Conservation (phyloP, 2,888 invertebrate species). For the Zaprionus lineosus region DNA sequence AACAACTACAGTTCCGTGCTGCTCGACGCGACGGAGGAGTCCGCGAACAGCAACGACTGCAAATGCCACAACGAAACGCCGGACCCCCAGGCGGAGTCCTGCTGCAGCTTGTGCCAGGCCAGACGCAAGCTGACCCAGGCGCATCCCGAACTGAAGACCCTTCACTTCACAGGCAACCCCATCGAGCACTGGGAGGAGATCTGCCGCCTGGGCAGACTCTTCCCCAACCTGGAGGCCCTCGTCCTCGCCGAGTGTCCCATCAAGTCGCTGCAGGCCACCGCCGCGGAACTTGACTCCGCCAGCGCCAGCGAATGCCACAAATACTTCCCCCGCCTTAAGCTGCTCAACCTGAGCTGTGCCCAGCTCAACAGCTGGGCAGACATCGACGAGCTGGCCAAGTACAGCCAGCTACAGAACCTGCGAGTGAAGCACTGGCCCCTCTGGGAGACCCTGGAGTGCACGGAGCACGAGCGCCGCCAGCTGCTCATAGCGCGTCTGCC, state of each 20-base stretch:
- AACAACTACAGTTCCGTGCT: conserved; percentile 93
- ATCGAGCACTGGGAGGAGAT: conserved; percentile 93
- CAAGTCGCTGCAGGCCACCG: conserved; percentile 83
- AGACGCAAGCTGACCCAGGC: conserved; percentile 72
- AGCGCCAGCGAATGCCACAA: conserved; percentile 79
- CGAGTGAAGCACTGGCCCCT: conserved; percentile 89
- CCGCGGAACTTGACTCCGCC: conserved; percentile 83
- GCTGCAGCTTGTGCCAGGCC: conserved; percentile 36
- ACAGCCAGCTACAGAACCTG: conserved; percentile 92
- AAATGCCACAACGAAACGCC: conserved; percentile 16
- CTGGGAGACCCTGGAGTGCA: conserved; percentile 91
- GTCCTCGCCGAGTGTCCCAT: conserved; percentile 94
- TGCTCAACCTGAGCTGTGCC: conserved; percentile 93
- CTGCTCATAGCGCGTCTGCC: conserved; percentile 94
- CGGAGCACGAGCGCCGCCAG: conserved; percentile 94
- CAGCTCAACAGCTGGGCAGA: conserved; percentile 93
- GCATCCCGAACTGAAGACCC: conserved; percentile 88
- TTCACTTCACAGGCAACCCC: conserved; percentile 94
- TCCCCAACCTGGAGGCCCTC: conserved; percentile 92
- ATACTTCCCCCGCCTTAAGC: conserved; percentile 84
- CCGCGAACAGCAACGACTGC: conserved; percentile 26
- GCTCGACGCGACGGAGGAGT: conserved; percentile 83
- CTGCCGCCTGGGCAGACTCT: conserved; percentile 91
- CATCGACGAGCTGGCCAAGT: conserved; percentile 92
- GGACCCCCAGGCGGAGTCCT: conserved; percentile 9